phyloP scores from a whole-genome alignment of 2,797 vertebrate species.

The Crypturellus tataupa region DNA sequence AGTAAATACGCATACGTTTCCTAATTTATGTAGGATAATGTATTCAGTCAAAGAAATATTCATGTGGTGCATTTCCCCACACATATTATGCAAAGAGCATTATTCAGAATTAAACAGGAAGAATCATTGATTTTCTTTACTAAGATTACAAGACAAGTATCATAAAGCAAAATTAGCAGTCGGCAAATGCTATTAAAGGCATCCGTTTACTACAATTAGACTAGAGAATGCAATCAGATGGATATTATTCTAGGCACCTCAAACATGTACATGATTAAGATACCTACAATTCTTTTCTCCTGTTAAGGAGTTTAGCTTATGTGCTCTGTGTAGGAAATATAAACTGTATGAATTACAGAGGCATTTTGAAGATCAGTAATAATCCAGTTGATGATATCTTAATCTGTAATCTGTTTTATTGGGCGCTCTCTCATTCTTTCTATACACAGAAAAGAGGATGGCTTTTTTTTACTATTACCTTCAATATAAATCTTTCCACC shows the following conservation, averaged over 20 bases:
- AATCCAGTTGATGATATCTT: background rate
- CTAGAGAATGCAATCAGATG: slow-evolving; percentile 30
- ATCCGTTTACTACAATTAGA: slow-evolving; percentile 25
- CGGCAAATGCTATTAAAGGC: slow-evolving; percentile 29
- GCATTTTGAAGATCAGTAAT: background rate
- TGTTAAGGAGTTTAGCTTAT: background rate
- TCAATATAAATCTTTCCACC: background rate
- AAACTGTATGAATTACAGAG: background rate
- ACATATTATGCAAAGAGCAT: slow-evolving; percentile 4
- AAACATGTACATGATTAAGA: background rate
- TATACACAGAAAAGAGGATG: background rate
- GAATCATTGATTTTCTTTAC: slow-evolving; percentile 52
- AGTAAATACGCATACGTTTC: background rate
- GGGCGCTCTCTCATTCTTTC: background rate
- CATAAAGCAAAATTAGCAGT: slow-evolving; percentile 54
- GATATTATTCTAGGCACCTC: slow-evolving; percentile 16
- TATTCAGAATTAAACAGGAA: slow-evolving; percentile 56
- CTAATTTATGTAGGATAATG: background rate
- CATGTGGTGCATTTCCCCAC: background rate
- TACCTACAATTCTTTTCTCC: background rate
- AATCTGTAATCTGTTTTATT: background rate
- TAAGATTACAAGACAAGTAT: slow-evolving; percentile 30
- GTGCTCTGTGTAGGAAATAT: background rate
- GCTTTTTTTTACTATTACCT: background rate
- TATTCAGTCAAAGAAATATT: slow-evolving; percentile 17